phyloP scores from a whole-genome alignment of 2,113 vertebrate genomes.

The Ciconia boyciana region DNA sequence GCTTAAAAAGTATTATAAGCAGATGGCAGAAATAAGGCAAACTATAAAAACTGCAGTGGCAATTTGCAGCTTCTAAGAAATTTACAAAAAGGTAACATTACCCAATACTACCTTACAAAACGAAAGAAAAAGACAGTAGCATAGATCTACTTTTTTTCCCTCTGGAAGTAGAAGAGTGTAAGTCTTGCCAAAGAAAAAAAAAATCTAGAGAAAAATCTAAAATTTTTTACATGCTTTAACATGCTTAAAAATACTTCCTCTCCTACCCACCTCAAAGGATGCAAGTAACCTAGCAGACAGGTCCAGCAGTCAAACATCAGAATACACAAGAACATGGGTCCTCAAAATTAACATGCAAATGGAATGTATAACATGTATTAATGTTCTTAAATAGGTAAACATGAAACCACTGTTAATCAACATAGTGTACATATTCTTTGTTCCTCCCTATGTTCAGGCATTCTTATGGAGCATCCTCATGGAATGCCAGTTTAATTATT shows the following conservation, averaged over 20 bases:
- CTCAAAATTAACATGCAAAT: not conserved
- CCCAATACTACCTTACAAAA: not conserved
- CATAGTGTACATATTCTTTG: not conserved
- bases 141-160: not conserved
- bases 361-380: not conserved
- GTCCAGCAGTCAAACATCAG: not conserved
- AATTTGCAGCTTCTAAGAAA: not conserved
- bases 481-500: not conserved
- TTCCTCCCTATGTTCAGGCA: not conserved
- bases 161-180: not conserved
- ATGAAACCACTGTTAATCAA: not conserved
- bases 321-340: not conserved
- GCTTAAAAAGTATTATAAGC: not conserved
- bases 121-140: not conserved
- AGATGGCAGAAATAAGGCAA: not conserved
- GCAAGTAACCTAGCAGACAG: not conserved
- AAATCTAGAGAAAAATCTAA: not conserved
- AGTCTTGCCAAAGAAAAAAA: not conserved
- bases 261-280: not conserved
- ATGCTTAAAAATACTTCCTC: not conserved
- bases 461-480: not conserved
- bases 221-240: not conserved
- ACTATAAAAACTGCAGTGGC: not conserved
- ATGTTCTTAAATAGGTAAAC: not conserved
- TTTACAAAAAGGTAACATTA: not conserved